A percentile compares a stretch with the other conserved stretches of the same genome.
These are phyloP conservation scores for Protomyctophum bolini DNA, from an alignment of 2,113 vertebrate genomes.

Conservation along the genomic window DNA sequence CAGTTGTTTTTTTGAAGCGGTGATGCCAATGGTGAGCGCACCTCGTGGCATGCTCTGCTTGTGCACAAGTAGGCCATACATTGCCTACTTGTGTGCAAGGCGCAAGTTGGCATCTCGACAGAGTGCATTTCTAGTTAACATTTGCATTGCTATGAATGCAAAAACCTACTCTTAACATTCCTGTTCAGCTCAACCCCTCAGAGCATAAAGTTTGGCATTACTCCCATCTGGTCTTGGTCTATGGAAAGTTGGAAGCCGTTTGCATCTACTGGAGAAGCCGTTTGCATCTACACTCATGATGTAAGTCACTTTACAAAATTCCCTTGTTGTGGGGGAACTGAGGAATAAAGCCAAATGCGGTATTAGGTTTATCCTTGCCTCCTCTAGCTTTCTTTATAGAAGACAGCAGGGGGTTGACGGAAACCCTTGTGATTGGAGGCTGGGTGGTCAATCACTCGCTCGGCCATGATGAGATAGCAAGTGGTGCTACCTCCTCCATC, in stretches of 20 bases:
- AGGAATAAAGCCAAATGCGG: conserved; percentile 24
- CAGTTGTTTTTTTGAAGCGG: too few relatives aligned
- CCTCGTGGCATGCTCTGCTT: too few relatives aligned
- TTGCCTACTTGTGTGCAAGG: too few relatives aligned
- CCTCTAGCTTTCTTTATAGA: conserved; percentile 16
- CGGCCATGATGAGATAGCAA: not conserved
- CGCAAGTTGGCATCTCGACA: too few relatives aligned
- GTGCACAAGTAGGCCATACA: too few relatives aligned
- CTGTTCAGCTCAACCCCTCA: not conserved
- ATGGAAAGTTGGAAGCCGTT: not conserved
- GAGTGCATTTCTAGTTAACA: too few relatives aligned
- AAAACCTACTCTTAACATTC: conserved; percentile 3
- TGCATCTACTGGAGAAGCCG: not conserved
- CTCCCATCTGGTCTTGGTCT: not conserved
- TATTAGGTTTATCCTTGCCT: conserved; percentile 32
- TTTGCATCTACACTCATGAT: not conserved
- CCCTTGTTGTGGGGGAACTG: conserved; percentile 23
- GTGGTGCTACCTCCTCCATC: conserved; percentile 79
- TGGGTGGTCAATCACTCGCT: conserved; percentile 15
- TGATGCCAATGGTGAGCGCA: too few relatives aligned
- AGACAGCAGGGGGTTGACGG: not conserved
- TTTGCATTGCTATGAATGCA: not conserved
- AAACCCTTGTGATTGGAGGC: conserved; percentile 15
- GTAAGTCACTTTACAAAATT: conserved; percentile 2
- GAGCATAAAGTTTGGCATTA: not conserved